Conservation (phyloP, 2,113 vertebrate species). For the Sakesphorus luctuosus region DNA sequence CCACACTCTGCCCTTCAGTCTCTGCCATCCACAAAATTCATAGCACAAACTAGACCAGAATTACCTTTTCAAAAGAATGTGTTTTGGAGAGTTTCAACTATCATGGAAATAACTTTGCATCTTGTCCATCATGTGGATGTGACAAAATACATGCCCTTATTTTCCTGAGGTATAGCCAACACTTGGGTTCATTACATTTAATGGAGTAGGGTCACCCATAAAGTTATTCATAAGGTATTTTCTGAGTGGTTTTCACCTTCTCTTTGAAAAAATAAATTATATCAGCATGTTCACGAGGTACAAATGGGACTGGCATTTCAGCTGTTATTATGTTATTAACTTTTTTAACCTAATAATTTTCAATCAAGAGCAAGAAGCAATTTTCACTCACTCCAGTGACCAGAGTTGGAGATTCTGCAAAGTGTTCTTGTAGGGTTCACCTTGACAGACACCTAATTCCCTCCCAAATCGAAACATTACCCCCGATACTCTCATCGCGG, state of each 20-base stretch:
- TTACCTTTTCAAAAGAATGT: neutral
- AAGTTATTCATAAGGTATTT: slow-evolving; percentile 48
- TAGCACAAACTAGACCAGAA: neutral
- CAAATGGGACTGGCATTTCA: slow-evolving; percentile 60
- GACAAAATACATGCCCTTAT: slow-evolving; percentile 44
- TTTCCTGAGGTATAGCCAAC: slow-evolving; percentile 53
- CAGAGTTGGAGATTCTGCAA: slow-evolving; percentile 28
- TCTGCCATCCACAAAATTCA: neutral
- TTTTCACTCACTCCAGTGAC: slow-evolving; percentile 50
- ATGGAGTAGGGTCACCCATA: slow-evolving; percentile 31
- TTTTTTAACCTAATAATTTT: slow-evolving; percentile 67
- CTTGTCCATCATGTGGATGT: slow-evolving; percentile 46
- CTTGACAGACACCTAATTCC: slow-evolving; percentile 44
- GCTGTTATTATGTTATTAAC: slow-evolving; percentile 64
- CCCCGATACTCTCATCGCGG: neutral
- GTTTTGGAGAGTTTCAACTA: slow-evolving; percentile 22
- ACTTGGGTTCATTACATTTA: slow-evolving; percentile 52
- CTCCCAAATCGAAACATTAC: slow-evolving; percentile 48
- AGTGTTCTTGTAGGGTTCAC: neutral
- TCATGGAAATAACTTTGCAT: slow-evolving; percentile 13
- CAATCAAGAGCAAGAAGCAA: slow-evolving; percentile 49
- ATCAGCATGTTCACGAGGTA: slow-evolving; percentile 39
- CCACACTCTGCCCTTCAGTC: neutral
- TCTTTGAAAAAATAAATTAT: slow-evolving; percentile 56
- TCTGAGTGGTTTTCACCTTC: slow-evolving; percentile 61